Conservation (phyloP, 2,888 invertebrate species). For the Germaria angustata region DNA sequence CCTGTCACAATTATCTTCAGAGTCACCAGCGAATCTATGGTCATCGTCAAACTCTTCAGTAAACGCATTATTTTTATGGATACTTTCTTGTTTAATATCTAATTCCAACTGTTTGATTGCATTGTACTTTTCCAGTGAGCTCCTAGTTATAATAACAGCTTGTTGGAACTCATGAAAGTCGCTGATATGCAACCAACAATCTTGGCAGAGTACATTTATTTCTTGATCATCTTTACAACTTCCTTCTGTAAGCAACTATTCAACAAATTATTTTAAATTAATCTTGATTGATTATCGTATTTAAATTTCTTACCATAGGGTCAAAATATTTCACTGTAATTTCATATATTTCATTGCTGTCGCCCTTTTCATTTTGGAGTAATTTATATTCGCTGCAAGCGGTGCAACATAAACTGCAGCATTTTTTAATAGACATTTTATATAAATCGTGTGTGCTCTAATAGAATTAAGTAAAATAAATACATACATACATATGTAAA, state of each 20-base stretch:
- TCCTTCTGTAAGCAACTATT: constrained; percentile 27
- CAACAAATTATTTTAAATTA: neutral
- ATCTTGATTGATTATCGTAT: neutral
- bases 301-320: constrained; percentile 44
- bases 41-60: neutral
- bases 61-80: neutral
- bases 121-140: neutral
- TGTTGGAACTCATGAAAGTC: constrained; percentile 61
- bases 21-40: neutral
- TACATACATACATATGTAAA: no score
- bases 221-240: neutral
- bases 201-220: constrained; percentile 32
- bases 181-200: constrained; percentile 55
- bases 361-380: constrained; percentile 44
- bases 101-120: constrained; percentile 2
- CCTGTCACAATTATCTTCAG: constrained; percentile 3
- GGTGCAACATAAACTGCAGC: constrained; percentile 50
- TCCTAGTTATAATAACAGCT: constrained; percentile 27
- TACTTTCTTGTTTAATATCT: constrained; percentile 31
- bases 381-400: constrained; percentile 30
- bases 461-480: neutral
- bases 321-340: constrained; percentile 63
- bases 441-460: neutral
- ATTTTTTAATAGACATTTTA: constrained; percentile 47
- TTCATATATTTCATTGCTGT: constrained; percentile 54